Base-by-base conservation (phyloP, 2,113 vertebrate genomes). In the Zosterops japonicus region DNA sequence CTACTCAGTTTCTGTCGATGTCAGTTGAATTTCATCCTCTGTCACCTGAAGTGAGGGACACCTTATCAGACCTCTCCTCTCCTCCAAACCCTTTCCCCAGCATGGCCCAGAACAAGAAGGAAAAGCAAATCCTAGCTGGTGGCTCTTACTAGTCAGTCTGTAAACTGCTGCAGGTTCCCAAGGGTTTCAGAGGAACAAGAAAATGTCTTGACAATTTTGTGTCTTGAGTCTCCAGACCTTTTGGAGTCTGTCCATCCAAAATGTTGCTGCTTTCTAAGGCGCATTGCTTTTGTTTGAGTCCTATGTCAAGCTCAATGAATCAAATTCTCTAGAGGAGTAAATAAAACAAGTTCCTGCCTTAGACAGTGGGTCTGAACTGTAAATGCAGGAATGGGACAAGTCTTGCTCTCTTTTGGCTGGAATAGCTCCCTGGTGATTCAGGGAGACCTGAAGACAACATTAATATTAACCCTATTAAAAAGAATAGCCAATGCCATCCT, bases 201-300 rank as follows among this genome's bases (percentile, higher is more conserved):
- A 65, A 59, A 88, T 31, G 12, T 83, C 93, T 87, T 59, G 60
- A 29, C 0, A 1, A 75, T 79, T 75, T 56, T 42, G 47, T 68
- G 69, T 75, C 63, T 93, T 35, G 59, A 93, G 56, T 83, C 68
- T 90, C 64, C 78, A 90, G 93, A 83, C 84, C 35, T 79, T 85
- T 49, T 91, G 94, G 84, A 91, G 39, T 39, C 64, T 47, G 24
- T 88, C 87, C 90, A 86, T 74, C 70, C 75, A 12, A 31, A 77
- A 53, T 0, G 14, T 56, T 86, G 75, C 56, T 88, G 82, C 78
- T 95, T 94, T 88, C 94, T 90, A 94, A 91, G 82, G 79, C 71
- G 75, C 71, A 47, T 27, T 60, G 70, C 53, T 95, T 84, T 87
- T 60, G 56, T 61, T 15, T 55, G 70, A 85, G 47, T 42, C 57